phyloP scores from a whole-genome alignment of 2,888 invertebrate species.

The Pammene aurita region DNA sequence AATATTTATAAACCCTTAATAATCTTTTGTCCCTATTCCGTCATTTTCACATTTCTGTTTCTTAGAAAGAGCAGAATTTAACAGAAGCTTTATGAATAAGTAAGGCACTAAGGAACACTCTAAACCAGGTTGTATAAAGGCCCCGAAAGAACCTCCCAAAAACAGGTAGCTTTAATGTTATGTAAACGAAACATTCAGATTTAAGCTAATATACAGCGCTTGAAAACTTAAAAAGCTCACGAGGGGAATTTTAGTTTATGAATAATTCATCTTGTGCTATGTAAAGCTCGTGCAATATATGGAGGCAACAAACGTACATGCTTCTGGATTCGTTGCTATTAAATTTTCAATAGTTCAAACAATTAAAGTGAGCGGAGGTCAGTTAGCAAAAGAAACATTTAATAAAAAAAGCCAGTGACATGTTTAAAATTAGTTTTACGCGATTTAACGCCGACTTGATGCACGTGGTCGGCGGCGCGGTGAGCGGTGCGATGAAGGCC shows the following conservation, averaged over 20 bases:
- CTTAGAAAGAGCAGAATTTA: too few relatives aligned
- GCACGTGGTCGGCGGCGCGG: too few relatives aligned
- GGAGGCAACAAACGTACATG: slow-evolving; percentile 54
- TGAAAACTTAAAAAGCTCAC: slow-evolving; percentile 38
- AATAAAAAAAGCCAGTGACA: too few relatives aligned
- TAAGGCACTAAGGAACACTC: background rate
- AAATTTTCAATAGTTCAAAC: slow-evolving; percentile 49
- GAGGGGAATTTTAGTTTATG: slow-evolving; percentile 41
- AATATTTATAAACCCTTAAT: too few relatives aligned
- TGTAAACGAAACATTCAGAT: slow-evolving; percentile 36
- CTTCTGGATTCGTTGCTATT: slow-evolving; percentile 52
- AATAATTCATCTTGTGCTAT: slow-evolving; percentile 42
- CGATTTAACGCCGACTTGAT: too few relatives aligned
- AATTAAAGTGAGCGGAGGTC: background rate
- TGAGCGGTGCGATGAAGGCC: too few relatives aligned
- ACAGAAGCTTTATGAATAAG: background rate
- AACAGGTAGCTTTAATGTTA: slow-evolving; percentile 19
- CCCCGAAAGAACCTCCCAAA: slow-evolving; percentile 6
- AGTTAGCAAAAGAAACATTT: background rate
- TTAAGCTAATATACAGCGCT: slow-evolving; percentile 29
- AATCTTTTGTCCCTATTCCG: too few relatives aligned
- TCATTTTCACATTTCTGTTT: too few relatives aligned
- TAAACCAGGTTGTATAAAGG: background rate
- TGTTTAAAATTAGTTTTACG: too few relatives aligned
- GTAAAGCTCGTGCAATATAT: slow-evolving; percentile 52